Evolutionary conservation across 2,113 vertebrate species (phyloP).

Genomic region (Seriola quinqueradiata): DNA sequence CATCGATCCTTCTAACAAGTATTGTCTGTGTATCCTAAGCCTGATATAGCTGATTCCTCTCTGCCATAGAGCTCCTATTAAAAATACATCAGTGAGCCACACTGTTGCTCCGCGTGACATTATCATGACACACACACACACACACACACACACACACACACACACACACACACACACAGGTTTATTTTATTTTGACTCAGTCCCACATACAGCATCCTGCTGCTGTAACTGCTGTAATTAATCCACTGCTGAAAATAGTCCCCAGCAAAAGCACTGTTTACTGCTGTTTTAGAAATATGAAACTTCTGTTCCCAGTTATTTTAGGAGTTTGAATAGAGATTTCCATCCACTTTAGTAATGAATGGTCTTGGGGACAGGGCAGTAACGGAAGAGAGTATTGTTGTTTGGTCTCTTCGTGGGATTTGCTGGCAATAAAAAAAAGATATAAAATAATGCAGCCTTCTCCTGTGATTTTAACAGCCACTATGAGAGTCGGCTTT

Average conservation of each 20-base stretch:
- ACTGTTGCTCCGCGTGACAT: neutral
- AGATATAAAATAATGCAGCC: neutral
- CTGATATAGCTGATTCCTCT: neutral
- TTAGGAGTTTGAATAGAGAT: neutral
- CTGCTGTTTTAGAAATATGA: neutral
- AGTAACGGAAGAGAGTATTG: neutral
- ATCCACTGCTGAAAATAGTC: neutral
- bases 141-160: too few relatives aligned
- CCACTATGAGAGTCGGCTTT: slow-evolving; percentile 15
- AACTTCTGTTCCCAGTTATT: neutral
- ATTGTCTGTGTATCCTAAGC: neutral
- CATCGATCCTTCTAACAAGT: neutral
- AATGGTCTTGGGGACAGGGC: too few relatives aligned
- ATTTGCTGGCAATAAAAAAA: neutral
- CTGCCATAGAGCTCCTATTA: neutral
- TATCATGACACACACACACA: neutral
- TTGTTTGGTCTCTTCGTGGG: neutral
- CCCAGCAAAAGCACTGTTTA: neutral
- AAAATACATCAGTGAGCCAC: neutral
- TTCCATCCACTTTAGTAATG: too few relatives aligned
- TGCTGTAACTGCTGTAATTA: neutral
- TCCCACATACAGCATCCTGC: too few relatives aligned
- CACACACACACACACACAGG: too few relatives aligned
- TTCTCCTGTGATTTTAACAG: slow-evolving; percentile 6
- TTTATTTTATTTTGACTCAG: neutral